Evolutionary conservation across 2,797 vertebrate species (phyloP).

Genomic region (Momotus momota): DNA sequence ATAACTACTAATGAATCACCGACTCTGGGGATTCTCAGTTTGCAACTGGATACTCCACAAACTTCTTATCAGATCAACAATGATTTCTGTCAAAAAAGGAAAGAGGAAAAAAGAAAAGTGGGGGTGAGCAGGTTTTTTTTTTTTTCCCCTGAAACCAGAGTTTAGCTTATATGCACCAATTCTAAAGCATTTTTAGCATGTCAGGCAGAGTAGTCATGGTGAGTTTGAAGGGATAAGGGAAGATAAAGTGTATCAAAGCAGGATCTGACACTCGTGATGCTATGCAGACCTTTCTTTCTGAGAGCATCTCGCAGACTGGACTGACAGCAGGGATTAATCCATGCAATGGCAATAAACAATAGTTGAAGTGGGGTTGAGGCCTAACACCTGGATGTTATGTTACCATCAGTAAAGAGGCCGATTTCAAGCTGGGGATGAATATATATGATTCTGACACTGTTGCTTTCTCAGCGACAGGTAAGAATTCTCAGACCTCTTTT

Average conservation of each 20-base stretch:
- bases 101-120: not conserved
- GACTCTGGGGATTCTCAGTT: constrained; percentile 64
- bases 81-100: constrained; percentile 70
- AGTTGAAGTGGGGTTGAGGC: constrained; percentile 67
- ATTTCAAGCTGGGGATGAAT: not conserved
- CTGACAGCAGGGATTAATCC: constrained; percentile 81
- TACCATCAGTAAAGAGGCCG: constrained; percentile 11
- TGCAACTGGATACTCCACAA: constrained; percentile 71
- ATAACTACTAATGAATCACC: constrained; percentile 63
- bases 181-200: constrained; percentile 70
- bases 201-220: constrained; percentile 71
- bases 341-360: constrained; percentile 75
- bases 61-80: constrained; percentile 79
- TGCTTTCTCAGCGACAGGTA: constrained; percentile 27
- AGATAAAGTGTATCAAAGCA: constrained; percentile 80
- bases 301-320: constrained; percentile 72
- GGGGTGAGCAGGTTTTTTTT: constrained; percentile 24
- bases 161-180: constrained; percentile 40
- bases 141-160: constrained; percentile 42
- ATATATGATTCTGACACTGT: not conserved
- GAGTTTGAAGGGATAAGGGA: constrained; percentile 74
- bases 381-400: constrained; percentile 76
- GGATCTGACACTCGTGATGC: constrained; percentile 77
- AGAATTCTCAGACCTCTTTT: not conserved
- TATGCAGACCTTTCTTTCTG: constrained; percentile 77